A percentile compares a stretch with the other conserved stretches of the same genome.
These are phyloP conservation scores for Anolis carolinensis DNA, from an alignment of 2,113 vertebrate genomes.

Conservation along the genomic window DNA sequence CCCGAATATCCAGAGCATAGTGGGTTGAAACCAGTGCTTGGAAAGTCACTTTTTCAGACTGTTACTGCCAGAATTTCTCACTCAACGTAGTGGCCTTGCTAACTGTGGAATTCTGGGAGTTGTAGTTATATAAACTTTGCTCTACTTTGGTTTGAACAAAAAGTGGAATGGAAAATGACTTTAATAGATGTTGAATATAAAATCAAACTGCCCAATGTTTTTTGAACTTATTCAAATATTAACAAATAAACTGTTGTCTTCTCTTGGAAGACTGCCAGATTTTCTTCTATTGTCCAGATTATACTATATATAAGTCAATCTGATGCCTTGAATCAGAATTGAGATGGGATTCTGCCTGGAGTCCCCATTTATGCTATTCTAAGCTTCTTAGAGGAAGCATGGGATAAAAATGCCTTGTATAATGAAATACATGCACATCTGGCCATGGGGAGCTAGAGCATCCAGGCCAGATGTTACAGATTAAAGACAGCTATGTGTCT, in stretches of 20 bases:
- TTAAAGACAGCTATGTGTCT: not conserved
- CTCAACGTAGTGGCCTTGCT: too few relatives aligned
- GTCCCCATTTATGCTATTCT: not conserved
- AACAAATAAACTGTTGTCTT: too few relatives aligned
- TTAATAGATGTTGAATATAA: not conserved
- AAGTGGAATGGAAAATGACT: not conserved
- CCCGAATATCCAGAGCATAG: too few relatives aligned
- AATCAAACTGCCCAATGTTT: not conserved
- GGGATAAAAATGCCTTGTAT: not conserved
- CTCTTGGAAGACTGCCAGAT: not conserved
- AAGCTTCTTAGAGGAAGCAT: not conserved
- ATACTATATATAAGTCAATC: not conserved
- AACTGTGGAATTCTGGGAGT: too few relatives aligned
- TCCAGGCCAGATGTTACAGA: not conserved
- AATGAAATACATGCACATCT: not conserved
- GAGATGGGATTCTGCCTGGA: not conserved
- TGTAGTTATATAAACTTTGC: too few relatives aligned
- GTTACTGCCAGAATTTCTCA: too few relatives aligned
- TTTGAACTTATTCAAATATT: not conserved
- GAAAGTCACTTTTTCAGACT: too few relatives aligned
- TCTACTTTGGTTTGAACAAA: too few relatives aligned
- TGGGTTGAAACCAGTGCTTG: too few relatives aligned
- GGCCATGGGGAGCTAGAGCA: not conserved
- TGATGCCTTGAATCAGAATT: too few relatives aligned
- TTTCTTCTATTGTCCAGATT: not conserved